Evolutionary conservation across 2,797 vertebrate species (phyloP), one percentile per base, ranked within the genome.

Genomic region (Adrianichthys oophorus): DNA sequence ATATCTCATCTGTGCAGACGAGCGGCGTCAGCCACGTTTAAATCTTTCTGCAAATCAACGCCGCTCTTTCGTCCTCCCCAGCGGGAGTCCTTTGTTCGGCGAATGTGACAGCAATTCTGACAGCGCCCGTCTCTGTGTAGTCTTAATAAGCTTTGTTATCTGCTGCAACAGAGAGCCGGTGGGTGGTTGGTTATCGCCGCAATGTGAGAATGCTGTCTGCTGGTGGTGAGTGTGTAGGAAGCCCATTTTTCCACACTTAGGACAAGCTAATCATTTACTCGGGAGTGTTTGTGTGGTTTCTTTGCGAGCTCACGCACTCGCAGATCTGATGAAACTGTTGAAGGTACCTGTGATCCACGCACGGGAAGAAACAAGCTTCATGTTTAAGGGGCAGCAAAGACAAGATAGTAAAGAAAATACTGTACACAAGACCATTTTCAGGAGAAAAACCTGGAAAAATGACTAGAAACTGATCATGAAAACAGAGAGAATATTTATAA

Each of bases 81-180:
- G 65, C 55, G 29, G 18, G 4, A 32, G 1, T 2, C 46, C 65
- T 75, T 72, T 75, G 53, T 63, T 80, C 65, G 26, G 49, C 59
- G 70, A 59, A 54, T 59, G 71, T 60, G 75, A 76, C 66, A 78
- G 13, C 37, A 37, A 37, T 37, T 56, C 40, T 56, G 65, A 45
- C 16, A 37, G 58, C 44, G 49, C 61, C 65, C 47, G 32, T 41
- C 26, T 44, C 67, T 76, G 55, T 59, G 49, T 48, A 23, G 65
- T 62, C 59, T 66, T 83, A 86, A 82, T 83, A 78, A 83, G 79
- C 74, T 65, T 65, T 60, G 40, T 56, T 65, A 75, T 73, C 51
- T 62, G 63, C 41, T 62, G 61, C 67, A 69, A 61, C 50, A 40
- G 60, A 74, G 62, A 80, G 67, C 49, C 72, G 18, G 82, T 71